Percentiles rank a stretch among this genome's conserved stretches.
Conservation (phyloP, 35 echinoderm and acorn worm genomes). For the Amphiura filiformis region DNA sequence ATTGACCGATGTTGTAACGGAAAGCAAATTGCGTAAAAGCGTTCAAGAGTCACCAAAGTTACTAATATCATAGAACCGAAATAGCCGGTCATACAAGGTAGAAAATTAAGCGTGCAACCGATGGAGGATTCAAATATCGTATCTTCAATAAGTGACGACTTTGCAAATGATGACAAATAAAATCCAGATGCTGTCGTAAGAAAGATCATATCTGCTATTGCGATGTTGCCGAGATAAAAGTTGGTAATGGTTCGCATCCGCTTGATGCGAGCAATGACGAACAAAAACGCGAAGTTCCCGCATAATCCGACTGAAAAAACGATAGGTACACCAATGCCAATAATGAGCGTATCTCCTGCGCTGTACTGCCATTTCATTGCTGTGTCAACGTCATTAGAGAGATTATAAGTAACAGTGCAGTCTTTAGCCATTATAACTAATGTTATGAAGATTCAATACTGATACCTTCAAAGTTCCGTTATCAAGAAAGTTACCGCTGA, state of each 20-base stretch:
- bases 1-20: conserved; percentile 2
- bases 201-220: conserved; percentile 9
- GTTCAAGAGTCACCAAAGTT: conserved; percentile 16
- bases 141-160: not conserved
- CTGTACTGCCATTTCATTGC: not conserved
- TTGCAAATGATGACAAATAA: not conserved
- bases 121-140: not conserved
- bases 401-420: too few relatives aligned
- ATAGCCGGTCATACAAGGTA: not conserved
- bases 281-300: conserved; percentile 32
- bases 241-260: conserved; percentile 23
- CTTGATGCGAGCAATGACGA: conserved; percentile 1
- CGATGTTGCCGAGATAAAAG: conserved; percentile 14
- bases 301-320: conserved; percentile 23
- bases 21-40: conserved; percentile 33
- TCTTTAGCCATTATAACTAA: too few relatives aligned
- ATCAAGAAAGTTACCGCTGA: too few relatives aligned
- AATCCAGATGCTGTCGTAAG: not conserved
- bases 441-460: too few relatives aligned
- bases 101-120: not conserved
- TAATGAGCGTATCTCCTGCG: not conserved
- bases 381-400: too few relatives aligned
- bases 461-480: too few relatives aligned
- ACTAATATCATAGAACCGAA: conserved; percentile 20
- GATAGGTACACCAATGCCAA: not conserved